Evolutionary conservation across 1,140 invertebrate species (phyloP).

Genomic region (Atta colombica): DNA sequence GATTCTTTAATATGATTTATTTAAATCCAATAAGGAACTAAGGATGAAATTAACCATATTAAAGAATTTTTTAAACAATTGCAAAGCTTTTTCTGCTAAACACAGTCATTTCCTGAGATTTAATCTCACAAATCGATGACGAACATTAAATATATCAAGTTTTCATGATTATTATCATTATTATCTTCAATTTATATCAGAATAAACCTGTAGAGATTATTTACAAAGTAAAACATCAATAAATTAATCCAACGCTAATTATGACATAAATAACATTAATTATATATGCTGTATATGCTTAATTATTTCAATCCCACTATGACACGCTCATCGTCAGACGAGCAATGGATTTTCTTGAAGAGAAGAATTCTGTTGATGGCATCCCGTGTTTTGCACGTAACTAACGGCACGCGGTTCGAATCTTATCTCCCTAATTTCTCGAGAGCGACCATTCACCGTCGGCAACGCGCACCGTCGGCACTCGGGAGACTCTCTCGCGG

Average conservation of each 20-base stretch:
- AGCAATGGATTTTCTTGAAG: too few species aligned
- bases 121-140: background rate
- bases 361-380: slow-evolving; percentile 23
- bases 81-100: too few species aligned
- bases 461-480: slow-evolving; percentile 42
- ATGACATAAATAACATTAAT: background rate
- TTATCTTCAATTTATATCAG: background rate
- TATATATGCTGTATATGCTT: background rate
- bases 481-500: slow-evolving; percentile 43
- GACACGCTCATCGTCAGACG: background rate
- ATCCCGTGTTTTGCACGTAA: slow-evolving; percentile 37
- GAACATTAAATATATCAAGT: background rate
- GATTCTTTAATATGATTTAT: too few species aligned
- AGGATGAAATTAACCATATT: too few species aligned
- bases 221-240: background rate
- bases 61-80: too few species aligned
- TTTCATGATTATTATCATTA: background rate
- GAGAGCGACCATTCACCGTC: slow-evolving; percentile 70
- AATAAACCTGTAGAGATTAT: background rate
- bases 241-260: background rate
- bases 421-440: slow-evolving; percentile 81
- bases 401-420: slow-evolving; percentile 50
- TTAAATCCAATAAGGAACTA: too few species aligned
- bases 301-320: background rate
- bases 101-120: background rate